Conservation (phyloP, 2,113 vertebrate species). For the Hypanus sabinus region DNA sequence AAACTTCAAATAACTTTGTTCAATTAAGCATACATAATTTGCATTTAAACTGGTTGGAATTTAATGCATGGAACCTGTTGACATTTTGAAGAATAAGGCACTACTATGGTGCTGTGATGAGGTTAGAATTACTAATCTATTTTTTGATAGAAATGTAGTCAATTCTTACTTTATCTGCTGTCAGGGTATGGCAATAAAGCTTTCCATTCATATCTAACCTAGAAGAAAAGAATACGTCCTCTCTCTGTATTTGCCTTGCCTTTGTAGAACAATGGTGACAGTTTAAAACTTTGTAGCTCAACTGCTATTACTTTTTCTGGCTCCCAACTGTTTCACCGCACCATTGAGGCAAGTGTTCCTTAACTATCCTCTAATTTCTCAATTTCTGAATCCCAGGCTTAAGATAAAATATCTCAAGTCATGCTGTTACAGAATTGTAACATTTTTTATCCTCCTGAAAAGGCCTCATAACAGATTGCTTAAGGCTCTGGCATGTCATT, state of each 20-base stretch:
- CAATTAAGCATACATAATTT: conserved; percentile 11
- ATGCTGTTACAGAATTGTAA: background rate
- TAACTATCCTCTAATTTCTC: conserved; percentile 6
- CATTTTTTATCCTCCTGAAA: background rate
- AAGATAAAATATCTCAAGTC: background rate
- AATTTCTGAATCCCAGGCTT: background rate
- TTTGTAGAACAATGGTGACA: background rate
- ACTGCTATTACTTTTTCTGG: background rate
- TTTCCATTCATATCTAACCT: background rate
- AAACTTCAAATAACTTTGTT: conserved; percentile 21
- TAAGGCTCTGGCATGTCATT: background rate
- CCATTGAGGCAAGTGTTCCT: background rate
- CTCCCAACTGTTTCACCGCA: background rate
- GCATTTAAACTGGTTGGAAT: conserved; percentile 4
- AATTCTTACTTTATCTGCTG: background rate
- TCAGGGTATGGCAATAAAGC: background rate
- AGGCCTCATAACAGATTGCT: background rate
- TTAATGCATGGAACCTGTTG: background rate
- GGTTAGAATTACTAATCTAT: background rate
- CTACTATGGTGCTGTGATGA: background rate
- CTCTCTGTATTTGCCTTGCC: background rate
- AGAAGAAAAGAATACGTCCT: background rate
- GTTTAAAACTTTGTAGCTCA: background rate
- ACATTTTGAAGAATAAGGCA: background rate
- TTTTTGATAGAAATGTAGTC: background rate